Percentiles rank a stretch among this genome's conserved stretches.
Conservation (phyloP, 2,888 invertebrate species). For the Chrysolina haemoptera region DNA sequence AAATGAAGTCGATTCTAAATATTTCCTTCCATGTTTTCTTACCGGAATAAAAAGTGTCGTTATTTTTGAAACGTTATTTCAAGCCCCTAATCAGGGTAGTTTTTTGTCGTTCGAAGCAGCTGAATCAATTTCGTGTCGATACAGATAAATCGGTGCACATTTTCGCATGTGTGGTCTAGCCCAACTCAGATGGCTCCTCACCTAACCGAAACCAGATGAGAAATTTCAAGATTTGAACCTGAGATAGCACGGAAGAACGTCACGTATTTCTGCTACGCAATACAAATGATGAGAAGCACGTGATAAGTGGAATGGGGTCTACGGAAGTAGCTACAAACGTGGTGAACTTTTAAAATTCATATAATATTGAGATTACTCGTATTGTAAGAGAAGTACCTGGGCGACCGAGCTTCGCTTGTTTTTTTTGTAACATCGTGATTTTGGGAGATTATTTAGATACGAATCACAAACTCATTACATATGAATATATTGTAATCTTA, state of each 20-base stretch:
- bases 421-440: too few species aligned
- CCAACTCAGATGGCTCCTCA: conserved; percentile 29
- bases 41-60: not conserved
- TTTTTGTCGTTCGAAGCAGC: conserved; percentile 38
- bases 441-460: too few species aligned
- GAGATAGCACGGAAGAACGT: conserved; percentile 52
- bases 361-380: conserved; percentile 27
- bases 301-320: conserved; percentile 47
- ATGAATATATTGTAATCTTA: too few species aligned
- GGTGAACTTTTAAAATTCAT: conserved; percentile 35
- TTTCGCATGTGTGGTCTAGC: conserved; percentile 44
- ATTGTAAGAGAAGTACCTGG: not conserved
- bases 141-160: conserved; percentile 38
- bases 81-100: conserved; percentile 36
- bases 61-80: conserved; percentile 33
- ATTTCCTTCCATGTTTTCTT: not conserved
- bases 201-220: conserved; percentile 51
- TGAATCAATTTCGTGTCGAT: conserved; percentile 45
- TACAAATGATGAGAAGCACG: conserved; percentile 50
- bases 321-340: conserved; percentile 46
- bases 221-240: conserved; percentile 49
- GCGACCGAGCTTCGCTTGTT: too few species aligned
- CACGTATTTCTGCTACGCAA: conserved; percentile 52
- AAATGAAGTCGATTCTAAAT: not conserved
- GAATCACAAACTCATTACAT: too few species aligned